Evolutionary conservation across 2,797 vertebrate species (phyloP).

Genomic region (Protosalanx chinensis): DNA sequence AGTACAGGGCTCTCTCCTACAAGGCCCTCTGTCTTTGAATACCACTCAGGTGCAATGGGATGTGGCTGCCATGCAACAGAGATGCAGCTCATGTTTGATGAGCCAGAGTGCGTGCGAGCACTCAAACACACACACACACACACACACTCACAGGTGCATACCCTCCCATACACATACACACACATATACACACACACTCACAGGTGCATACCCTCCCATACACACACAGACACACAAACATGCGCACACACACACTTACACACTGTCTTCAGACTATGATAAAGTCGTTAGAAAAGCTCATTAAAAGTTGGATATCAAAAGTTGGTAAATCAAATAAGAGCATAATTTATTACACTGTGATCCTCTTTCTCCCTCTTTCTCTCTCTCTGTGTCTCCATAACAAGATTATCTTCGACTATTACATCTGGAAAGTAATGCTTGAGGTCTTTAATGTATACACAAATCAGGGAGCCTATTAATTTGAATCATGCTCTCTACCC

Average conservation of each 20-base stretch:
- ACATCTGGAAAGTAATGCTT: constrained; percentile 24
- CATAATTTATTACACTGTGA: constrained; percentile 6
- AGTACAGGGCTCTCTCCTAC: background rate
- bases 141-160: background rate
- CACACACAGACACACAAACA: background rate
- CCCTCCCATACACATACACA: background rate
- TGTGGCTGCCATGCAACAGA: constrained; percentile 7
- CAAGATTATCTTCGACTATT: constrained; percentile 19
- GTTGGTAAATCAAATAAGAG: constrained; percentile 15
- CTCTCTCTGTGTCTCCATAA: constrained; percentile 16
- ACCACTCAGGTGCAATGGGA: constrained; percentile 12
- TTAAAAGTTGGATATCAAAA: constrained; percentile 15
- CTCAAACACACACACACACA: background rate
- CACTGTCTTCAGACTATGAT: constrained; percentile 6
- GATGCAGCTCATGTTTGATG: constrained; percentile 5
- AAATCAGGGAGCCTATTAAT: constrained; percentile 36
- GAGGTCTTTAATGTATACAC: constrained; percentile 25
- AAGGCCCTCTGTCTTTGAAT: constrained; percentile 10
- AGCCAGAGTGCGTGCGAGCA: background rate
- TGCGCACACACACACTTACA: constrained; percentile 1
- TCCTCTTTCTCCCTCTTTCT: constrained; percentile 15
- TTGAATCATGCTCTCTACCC: constrained; percentile 29
- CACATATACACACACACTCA: background rate
- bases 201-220: background rate
- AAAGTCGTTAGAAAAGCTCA: constrained; percentile 14